phyloP scores from a whole-genome alignment of 1,140 invertebrate genomes.

The Eriosoma lanigerum region DNA sequence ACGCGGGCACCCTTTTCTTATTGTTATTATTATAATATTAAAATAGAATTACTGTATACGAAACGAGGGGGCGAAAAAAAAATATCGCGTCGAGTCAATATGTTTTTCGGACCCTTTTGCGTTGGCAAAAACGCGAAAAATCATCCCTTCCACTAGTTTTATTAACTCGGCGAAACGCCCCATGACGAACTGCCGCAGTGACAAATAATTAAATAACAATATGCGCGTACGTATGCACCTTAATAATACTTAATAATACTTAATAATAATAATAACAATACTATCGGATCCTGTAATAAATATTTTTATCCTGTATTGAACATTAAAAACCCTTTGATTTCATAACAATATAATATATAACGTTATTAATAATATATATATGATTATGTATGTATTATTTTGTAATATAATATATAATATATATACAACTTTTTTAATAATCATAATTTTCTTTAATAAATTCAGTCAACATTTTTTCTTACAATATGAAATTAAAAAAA shows the following conservation, averaged over 20 bases:
- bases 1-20: slow-evolving; percentile 34
- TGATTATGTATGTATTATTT: too few relatives aligned
- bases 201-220: not conserved
- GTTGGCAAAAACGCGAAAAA: not conserved
- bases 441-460: too few relatives aligned
- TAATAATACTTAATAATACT: too few relatives aligned
- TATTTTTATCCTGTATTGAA: not conserved
- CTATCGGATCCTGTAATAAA: too few relatives aligned
- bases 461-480: too few relatives aligned
- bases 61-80: not conserved
- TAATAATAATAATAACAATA: too few relatives aligned
- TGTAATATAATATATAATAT: too few relatives aligned
- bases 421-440: too few relatives aligned
- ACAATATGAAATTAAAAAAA: too few relatives aligned
- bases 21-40: too few relatives aligned
- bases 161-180: slow-evolving; percentile 13
- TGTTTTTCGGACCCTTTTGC: slow-evolving; percentile 42
- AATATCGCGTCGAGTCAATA: slow-evolving; percentile 41
- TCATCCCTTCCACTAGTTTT: not conserved
- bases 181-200: not conserved
- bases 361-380: too few relatives aligned
- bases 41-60: slow-evolving; percentile 32
- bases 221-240: not conserved
- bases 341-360: too few relatives aligned
- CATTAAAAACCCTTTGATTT: slow-evolving; percentile 12